These are phyloP conservation scores for Brachypteracias leptosomus DNA, from an alignment of 2,113 vertebrate genomes.

Conservation along the genomic window DNA sequence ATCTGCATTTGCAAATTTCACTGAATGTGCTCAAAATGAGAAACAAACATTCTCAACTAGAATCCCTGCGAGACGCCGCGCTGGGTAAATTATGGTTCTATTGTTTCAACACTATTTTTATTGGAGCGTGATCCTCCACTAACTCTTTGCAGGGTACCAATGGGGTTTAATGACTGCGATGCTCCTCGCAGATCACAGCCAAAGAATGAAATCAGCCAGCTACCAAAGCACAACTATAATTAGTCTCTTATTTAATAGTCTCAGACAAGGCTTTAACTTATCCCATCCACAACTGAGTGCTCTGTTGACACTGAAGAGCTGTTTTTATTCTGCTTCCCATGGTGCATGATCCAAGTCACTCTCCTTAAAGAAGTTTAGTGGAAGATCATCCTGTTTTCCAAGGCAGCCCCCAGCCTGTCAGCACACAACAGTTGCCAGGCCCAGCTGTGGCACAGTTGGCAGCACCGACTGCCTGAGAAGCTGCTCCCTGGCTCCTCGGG, in stretches of 20 bases:
- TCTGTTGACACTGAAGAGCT: constrained; percentile 15
- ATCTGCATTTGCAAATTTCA: constrained; percentile 53
- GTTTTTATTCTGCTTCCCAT: neutral
- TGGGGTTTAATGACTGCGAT: constrained; percentile 12
- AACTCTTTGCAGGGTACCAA: constrained; percentile 31
- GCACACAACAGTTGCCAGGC: neutral
- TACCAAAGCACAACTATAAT: constrained; percentile 56
- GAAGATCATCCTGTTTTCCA: neutral
- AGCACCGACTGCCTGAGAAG: neutral
- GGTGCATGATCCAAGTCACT: neutral
- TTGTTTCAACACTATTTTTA: constrained; percentile 42
- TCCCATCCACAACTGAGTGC: neutral
- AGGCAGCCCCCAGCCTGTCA: neutral
- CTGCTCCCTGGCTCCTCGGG: neutral
- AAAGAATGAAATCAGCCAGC: constrained; percentile 44
- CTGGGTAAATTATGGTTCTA: constrained; percentile 40
- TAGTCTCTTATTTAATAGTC: constrained; percentile 39
- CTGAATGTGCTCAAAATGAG: constrained; percentile 44
- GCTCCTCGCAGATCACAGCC: constrained; percentile 34
- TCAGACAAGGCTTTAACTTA: constrained; percentile 56
- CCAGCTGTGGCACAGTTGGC: neutral
- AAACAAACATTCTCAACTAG: constrained; percentile 47
- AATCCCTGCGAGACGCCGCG: neutral
- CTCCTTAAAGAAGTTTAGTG: neutral
- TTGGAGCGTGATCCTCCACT: constrained; percentile 14